Base-by-base conservation (phyloP, 1,140 invertebrate genomes). In the Pristionchus pacificus region DNA sequence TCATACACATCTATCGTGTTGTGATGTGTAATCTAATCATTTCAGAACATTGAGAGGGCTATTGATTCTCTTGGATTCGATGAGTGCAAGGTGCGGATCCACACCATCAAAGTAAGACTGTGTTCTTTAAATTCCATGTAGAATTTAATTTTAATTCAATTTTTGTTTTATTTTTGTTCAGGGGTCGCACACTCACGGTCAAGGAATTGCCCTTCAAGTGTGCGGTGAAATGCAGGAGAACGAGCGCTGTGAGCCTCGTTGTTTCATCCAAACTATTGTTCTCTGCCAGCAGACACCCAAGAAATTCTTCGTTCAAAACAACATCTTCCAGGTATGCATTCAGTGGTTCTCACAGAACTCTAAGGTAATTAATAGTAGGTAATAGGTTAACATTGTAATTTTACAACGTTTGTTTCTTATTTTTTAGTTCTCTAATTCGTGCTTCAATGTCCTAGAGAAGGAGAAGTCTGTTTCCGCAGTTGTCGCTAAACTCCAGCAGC, bases 241-340 rank as follows among this genome's bases (percentile, higher is more conserved):
- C 19, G 6, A 49, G 6, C 6, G 19, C 38, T 6, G 19, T 6
- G 19, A 49, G 38, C 19, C 38, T 13, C 68, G 68, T 67, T 69
- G 60, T 24, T 74, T 74, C 29, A n/a, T 60, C 15, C 68, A 74
- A 63, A 66, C 70, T 1, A 72, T 74, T 29, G 30, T 74, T 13
- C 60, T 74, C 15, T 62, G 59, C 19, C 66, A 63, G 27, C 73
- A 74, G 62, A 62, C 58, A 28, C 62, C 60, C 30, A 74, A 74
- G 55, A 74, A 74, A 28, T 74, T 65, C 63, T 74, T 65, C 68
- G 66, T 74, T 10, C 63, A 71, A 30, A 19, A 63, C 25, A 69
- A 74, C 27, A 19, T 33, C 19, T 68, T 72, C 30, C 70, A 72
- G 32, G 65, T 60, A 14, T 15, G 55, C 25, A 58, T 65, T 32